A percentile compares a stretch with the other conserved stretches of the same genome.
These are phyloP conservation scores for Mantis religiosa DNA, from an alignment of 2,888 invertebrate species.

Conservation along the genomic window DNA sequence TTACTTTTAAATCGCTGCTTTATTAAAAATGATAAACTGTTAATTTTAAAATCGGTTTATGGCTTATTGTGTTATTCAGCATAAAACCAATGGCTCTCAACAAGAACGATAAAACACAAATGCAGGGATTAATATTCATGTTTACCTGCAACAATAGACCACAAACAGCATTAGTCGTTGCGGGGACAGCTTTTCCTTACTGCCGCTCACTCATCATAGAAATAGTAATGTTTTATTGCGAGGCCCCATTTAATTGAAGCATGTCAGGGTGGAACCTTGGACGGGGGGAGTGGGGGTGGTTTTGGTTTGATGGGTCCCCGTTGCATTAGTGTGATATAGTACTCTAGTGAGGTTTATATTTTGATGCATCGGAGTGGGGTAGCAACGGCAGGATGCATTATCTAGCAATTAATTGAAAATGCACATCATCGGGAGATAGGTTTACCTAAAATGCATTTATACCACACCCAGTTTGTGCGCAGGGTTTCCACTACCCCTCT, in stretches of 20 bases:
- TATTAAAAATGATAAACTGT: no score
- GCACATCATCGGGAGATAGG: constrained; percentile 23
- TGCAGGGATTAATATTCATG: not conserved
- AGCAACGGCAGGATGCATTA: constrained; percentile 23
- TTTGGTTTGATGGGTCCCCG: constrained; percentile 19
- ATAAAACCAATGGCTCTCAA: not conserved
- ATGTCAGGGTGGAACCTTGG: not conserved
- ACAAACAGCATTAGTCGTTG: not conserved
- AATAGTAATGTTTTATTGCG: constrained; percentile 12
- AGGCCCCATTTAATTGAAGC: constrained; percentile 14
- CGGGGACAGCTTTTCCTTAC: not conserved
- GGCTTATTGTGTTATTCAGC: not conserved
- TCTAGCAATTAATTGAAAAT: constrained; percentile 30
- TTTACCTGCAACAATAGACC: not conserved
- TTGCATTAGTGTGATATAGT: constrained; percentile 18
- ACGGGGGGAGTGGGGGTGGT: not conserved
- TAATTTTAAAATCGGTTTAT: not conserved
- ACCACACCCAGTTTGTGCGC: constrained; percentile 11
- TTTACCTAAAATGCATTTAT: constrained; percentile 24
- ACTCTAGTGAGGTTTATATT: constrained; percentile 23
- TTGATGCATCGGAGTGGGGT: constrained; percentile 23
- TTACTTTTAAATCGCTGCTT: no score
- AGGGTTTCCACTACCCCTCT: not conserved
- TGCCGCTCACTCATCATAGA: not conserved
- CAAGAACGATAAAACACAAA: not conserved